Evolutionary conservation across 1,140 invertebrate genomes (phyloP).

Genomic region (Cydia splendana): DNA sequence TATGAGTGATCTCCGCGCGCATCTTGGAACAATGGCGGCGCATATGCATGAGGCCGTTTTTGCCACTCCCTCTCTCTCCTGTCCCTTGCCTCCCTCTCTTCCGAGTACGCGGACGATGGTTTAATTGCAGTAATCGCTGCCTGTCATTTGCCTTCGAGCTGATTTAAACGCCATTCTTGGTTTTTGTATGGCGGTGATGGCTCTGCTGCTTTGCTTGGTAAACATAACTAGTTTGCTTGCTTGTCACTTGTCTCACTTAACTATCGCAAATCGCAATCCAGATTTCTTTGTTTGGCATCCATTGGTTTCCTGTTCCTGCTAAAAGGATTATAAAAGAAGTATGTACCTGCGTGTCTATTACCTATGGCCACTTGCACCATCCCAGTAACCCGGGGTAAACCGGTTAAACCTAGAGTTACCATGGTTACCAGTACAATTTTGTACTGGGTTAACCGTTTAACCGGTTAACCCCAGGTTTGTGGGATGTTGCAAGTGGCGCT

Average conservation of each 20-base stretch:
- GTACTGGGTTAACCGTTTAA: no score
- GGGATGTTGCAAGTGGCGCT: no score
- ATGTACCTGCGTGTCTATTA: background rate
- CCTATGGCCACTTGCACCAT: no score
- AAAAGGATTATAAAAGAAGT: background rate
- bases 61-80: constrained; percentile 28
- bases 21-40: constrained; percentile 21
- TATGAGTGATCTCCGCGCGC: constrained; percentile 27
- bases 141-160: constrained; percentile 44
- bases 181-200: background rate
- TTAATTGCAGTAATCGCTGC: constrained; percentile 45
- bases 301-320: background rate
- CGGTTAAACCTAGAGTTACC: no score
- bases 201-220: constrained; percentile 2
- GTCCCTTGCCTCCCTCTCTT: background rate
- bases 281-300: background rate
- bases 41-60: constrained; percentile 44
- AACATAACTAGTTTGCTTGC: constrained; percentile 9
- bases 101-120: constrained; percentile 35
- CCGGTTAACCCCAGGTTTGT: no score
- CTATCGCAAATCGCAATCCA: background rate
- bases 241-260: background rate
- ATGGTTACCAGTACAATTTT: no score
- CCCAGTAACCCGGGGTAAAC: no score
- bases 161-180: constrained; percentile 9